Percentiles rank a stretch among this genome's conserved stretches.
Conservation (phyloP, 2,797 vertebrate species). For the Lepus oiostolus region DNA sequence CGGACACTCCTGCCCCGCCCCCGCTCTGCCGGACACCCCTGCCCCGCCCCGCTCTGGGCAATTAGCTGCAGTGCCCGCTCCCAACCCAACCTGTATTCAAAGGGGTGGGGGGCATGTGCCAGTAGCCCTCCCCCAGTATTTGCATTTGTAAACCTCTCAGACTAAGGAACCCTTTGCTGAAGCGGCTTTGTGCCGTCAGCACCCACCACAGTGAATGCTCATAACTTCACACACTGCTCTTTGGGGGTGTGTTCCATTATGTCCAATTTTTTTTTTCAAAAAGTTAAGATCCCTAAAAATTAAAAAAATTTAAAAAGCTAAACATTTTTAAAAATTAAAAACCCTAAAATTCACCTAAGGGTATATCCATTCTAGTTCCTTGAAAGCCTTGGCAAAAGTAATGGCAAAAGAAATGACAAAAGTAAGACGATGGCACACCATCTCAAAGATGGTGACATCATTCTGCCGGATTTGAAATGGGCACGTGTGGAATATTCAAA, state of each 20-base stretch:
- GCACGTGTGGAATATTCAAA: slow-evolving; percentile 4
- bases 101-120: background rate
- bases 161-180: background rate
- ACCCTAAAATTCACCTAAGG: background rate
- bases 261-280: background rate
- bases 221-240: background rate
- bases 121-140: background rate
- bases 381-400: slow-evolving; percentile 32
- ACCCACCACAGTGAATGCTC: background rate
- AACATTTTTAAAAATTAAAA: background rate
- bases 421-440: slow-evolving; percentile 1
- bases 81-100: background rate
- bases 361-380: background rate
- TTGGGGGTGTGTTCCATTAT: slow-evolving; percentile 34
- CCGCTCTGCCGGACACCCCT: background rate
- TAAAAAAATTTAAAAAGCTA: too few species aligned
- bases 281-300: background rate
- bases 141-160: slow-evolving; percentile 13
- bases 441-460: slow-evolving; percentile 40
- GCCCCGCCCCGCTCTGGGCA: background rate
- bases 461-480: slow-evolving; percentile 53
- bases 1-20: background rate
- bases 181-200: background rate
- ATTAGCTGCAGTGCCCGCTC: background rate
- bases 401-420: background rate